phyloP scores from a whole-genome alignment of 2,113 vertebrate genomes.

The Cettia cetti region DNA sequence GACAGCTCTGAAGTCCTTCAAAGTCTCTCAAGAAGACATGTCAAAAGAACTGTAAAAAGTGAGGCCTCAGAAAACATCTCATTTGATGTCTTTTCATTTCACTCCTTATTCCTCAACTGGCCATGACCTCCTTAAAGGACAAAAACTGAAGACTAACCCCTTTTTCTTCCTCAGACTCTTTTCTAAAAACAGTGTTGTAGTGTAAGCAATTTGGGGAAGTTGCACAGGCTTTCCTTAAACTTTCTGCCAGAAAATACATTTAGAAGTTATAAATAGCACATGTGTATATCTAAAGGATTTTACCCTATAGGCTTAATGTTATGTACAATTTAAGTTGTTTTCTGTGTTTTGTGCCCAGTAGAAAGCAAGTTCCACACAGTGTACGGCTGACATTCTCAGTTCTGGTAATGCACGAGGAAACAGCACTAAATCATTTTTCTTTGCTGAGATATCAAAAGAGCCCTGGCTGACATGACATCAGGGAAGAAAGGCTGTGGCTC shows the following conservation, averaged over 20 bases:
- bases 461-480: not conserved
- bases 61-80: not conserved
- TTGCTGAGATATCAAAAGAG: not conserved
- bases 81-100: not conserved
- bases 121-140: not conserved
- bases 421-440: not conserved
- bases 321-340: not conserved
- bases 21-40: not conserved
- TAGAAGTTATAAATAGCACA: not conserved
- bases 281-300: not conserved
- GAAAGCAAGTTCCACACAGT: not conserved
- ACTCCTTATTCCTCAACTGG: not conserved
- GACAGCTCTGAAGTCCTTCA: not conserved
- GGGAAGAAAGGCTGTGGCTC: not conserved
- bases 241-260: not conserved
- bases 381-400: not conserved
- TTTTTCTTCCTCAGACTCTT: not conserved
- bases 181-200: not conserved
- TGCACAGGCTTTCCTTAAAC: not conserved
- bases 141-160: not conserved
- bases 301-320: not conserved
- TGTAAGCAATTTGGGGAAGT: not conserved
- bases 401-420: not conserved
- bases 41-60: slow-evolving; percentile 21
- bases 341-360: not conserved